Conservation (phyloP, 1,140 invertebrate species). For the Notospermus geniculatus region DNA sequence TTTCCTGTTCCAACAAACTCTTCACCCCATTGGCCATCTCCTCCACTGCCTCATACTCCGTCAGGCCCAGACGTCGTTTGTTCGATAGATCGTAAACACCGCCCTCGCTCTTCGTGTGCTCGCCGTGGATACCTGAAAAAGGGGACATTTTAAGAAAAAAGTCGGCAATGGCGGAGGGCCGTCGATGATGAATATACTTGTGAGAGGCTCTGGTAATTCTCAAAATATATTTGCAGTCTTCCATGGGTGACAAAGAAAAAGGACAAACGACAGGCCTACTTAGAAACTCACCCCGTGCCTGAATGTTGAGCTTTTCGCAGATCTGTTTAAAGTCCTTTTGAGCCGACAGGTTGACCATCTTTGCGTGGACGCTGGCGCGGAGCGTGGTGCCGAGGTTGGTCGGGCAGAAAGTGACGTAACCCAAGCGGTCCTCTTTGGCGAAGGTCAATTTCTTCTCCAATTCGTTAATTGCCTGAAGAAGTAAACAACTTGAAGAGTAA, state of each 20-base stretch:
- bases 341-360: constrained; percentile 79
- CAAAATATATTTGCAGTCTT: not conserved
- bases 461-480: constrained; percentile 33
- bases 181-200: no score
- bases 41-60: constrained; percentile 47
- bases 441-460: constrained; percentile 43
- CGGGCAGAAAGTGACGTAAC: constrained; percentile 97
- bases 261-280: not conserved
- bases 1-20: constrained; percentile 19
- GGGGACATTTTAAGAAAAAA: no score
- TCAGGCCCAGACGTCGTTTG: constrained; percentile 48
- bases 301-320: constrained; percentile 87
- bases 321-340: constrained; percentile 90
- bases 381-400: constrained; percentile 97
- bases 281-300: constrained; percentile 61
- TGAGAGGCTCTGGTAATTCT: no score
- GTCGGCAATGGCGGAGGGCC: not conserved
- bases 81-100: constrained; percentile 61
- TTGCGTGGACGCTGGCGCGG: constrained; percentile 96
- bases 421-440: constrained; percentile 71
- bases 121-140: constrained; percentile 76
- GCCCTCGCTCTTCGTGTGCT: constrained; percentile 75
- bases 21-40: constrained; percentile 33
- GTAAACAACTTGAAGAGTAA: no score
- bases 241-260: not conserved